Base-by-base conservation (phyloP, 1,140 invertebrate genomes). In the Trigoniulus corallinus region DNA sequence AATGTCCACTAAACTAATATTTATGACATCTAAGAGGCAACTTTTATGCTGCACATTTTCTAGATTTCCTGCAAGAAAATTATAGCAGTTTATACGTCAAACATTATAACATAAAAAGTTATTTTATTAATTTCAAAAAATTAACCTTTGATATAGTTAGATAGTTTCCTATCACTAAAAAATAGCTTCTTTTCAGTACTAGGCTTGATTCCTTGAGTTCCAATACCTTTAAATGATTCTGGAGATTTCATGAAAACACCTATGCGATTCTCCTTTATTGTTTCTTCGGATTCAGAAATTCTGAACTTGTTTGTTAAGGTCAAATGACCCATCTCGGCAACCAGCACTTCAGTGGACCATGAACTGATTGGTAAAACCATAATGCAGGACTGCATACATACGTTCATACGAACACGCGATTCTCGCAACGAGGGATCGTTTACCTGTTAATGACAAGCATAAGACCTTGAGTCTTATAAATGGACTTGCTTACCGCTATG, bases 361-460 rank as follows among this genome's bases (percentile, higher is more conserved):
- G 84, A 82, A 61, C 81, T 84, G 39, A 89, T 77, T 0, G 92
- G 92, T 34, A 96, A 65, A 2, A 94, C 67, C 52, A 96, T 84
- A 0, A 93, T 79, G 0, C 89, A 88, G 18, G 86, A 81, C 1
- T 76, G 79, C 18, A 82, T 82, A 51, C 77, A 71, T 20, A 88
- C 73, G 57, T 83, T 76, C 26, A 88, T 60, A 1, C 73, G 74
- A 1, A 86, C 64, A 53, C 80, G 57, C 3, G 67, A 57, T 47
- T 64, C 64, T 54, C 67, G 60, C 1, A 58, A 58, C 21, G 63
- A 62, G 48, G 54, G 56, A 43, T 66, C 61, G 46, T 12, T 12
- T 27, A 10, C 12, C 37, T 39, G 37, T 39, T 18, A 39, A 39
- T 18, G 12, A 39, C 37, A 39, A 12, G 12, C 37, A 18, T 39